phyloP scores from a whole-genome alignment of 2,888 invertebrate genomes.

The Dynastes tityus region DNA sequence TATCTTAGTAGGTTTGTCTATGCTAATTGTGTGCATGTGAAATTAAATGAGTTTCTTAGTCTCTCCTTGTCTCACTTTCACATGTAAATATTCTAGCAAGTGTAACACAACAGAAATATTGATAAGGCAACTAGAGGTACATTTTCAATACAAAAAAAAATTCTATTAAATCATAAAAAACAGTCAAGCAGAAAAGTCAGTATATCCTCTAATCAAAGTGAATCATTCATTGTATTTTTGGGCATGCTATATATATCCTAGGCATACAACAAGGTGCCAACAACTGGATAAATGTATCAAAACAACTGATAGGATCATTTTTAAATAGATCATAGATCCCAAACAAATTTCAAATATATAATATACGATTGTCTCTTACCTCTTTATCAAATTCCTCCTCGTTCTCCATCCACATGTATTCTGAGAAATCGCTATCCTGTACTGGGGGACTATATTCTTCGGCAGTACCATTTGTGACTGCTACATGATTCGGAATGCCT shows the following conservation, averaged over 20 bases:
- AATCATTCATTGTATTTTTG: slow-evolving; percentile 41
- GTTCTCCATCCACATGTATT: slow-evolving; percentile 96
- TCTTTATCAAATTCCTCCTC: slow-evolving; percentile 94
- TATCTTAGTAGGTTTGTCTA: no score
- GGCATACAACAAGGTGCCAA: slow-evolving; percentile 12
- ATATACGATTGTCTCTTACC: slow-evolving; percentile 69
- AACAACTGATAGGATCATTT: slow-evolving; percentile 5
- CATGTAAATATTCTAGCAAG: no score
- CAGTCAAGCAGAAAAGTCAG: not conserved
- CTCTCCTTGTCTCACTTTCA: no score
- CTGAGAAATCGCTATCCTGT: slow-evolving; percentile 84
- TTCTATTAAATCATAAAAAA: not conserved
- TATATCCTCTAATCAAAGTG: not conserved
- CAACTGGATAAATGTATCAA: slow-evolving; percentile 5
- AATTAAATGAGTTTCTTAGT: no score
- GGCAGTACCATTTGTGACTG: slow-evolving; percentile 61
- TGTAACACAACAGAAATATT: no score
- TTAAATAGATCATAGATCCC: not conserved
- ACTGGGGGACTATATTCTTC: slow-evolving; percentile 70
- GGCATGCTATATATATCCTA: slow-evolving; percentile 33
- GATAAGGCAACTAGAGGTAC: no score
- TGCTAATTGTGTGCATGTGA: no score
- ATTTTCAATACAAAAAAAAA: not conserved
- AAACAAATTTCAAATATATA: not conserved
- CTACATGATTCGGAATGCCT: slow-evolving; percentile 57